Conservation (phyloP, 2,797 vertebrate genomes). For the Ispidina lecontei region DNA sequence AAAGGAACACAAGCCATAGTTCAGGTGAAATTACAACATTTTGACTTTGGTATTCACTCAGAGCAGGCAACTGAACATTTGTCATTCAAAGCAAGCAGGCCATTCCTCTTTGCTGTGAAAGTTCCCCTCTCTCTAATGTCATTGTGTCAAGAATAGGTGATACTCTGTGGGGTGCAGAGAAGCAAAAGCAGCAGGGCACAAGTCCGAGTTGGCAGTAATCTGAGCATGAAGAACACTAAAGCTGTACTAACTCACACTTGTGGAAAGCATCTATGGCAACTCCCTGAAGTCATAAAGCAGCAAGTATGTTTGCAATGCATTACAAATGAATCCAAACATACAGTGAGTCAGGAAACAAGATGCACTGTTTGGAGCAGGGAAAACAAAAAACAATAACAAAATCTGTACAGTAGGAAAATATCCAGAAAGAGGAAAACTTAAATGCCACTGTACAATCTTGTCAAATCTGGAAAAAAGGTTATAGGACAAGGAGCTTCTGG, state of each 20-base stretch:
- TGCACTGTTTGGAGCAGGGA: neutral
- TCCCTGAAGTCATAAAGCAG: neutral
- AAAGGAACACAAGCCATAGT: slow-evolving; percentile 46
- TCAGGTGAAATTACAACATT: slow-evolving; percentile 16
- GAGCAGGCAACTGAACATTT: neutral
- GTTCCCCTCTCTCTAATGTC: neutral
- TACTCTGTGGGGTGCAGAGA: neutral
- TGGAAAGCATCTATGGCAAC: neutral
- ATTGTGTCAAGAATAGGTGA: neutral
- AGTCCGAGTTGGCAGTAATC: fast-evolving
- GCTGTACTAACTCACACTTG: neutral
- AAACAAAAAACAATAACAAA: neutral
- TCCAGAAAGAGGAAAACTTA: neutral
- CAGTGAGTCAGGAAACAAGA: neutral
- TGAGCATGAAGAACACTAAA: neutral
- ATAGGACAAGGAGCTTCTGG: neutral
- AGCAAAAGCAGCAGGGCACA: neutral
- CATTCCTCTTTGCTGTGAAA: neutral
- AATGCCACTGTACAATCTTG: neutral
- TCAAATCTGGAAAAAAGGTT: neutral
- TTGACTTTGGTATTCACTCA: neutral
- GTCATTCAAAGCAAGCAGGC: neutral
- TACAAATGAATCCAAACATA: neutral
- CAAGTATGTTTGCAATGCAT: neutral
- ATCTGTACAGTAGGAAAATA: neutral